Base-by-base conservation (phyloP, 2,797 vertebrate species). In the Sphenopsis melanotis region DNA sequence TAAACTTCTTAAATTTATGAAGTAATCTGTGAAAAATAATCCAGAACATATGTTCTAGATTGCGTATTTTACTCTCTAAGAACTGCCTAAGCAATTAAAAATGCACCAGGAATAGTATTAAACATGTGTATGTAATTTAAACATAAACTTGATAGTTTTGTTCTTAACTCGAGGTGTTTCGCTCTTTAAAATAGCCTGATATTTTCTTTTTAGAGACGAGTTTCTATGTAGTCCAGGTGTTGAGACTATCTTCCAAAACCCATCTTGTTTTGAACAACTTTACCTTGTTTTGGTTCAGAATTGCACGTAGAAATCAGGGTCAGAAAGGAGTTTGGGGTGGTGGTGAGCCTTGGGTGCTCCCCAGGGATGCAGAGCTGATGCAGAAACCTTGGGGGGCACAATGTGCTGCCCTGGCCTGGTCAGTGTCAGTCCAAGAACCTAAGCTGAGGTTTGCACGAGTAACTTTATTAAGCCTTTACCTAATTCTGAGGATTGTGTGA, bases 1-100 rank as follows among this genome's bases (percentile, higher is more conserved):
- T 74, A 96, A 97, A 98, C 95, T 97, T 97, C 61, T 74, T 75
- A 72, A 89, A 87, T 96, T 88, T 87, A 56, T 90, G 60, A 76
- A 95, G 96, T 95, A 68, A 88, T 91, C 81, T 68, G 90, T 63
- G 83, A 90, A 76, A 89, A 95, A 95, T 95, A 87, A 74, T 94
- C 84, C 44, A 75, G 78, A 94, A 50, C 87, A 60, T 82, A 39
- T 90, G 95, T 64, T 94, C 46, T 94, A 65, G 93, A 83, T 96
- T 72, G 53, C 21, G 8, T 59, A 22, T 80, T 83, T 87, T 61
- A n/a, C 77, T 92, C 66, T 90, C 77, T 81, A 77, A 90, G 76
- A 95, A 83, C 69, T 68, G 70, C 70, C 83, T 64, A 39, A 89
- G 88, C 93, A 88, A 89, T 94, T 92, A 95, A 86, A 94, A 97